Evolutionary conservation across 2,113 vertebrate genomes (phyloP).

Genomic region (Stigmatopora nigra): DNA sequence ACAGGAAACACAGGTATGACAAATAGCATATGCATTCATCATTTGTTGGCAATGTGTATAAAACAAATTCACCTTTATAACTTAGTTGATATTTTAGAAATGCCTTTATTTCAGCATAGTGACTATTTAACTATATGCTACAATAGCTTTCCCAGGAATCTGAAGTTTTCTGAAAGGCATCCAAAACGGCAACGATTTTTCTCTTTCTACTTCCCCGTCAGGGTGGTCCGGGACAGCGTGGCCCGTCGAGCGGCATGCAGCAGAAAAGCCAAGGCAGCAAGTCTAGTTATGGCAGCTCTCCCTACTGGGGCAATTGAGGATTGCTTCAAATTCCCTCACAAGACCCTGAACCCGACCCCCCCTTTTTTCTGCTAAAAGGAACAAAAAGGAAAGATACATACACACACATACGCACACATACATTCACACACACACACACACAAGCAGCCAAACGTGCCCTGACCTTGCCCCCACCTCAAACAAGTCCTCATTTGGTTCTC

Average conservation of each 20-base stretch:
- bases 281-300: slow-evolving; percentile 71
- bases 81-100: too few species aligned
- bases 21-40: too few species aligned
- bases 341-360: slow-evolving; percentile 27
- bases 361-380: slow-evolving; percentile 28
- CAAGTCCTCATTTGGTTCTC: slow-evolving; percentile 67
- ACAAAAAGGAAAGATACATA: slow-evolving; percentile 41
- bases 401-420: slow-evolving; percentile 57
- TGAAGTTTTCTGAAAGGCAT: too few species aligned
- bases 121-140: too few species aligned
- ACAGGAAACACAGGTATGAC: slow-evolving; percentile 70
- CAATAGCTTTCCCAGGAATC: too few species aligned
- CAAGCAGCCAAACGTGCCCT: slow-evolving; percentile 36
- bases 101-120: too few species aligned
- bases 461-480: slow-evolving; percentile 49
- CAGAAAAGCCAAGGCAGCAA: slow-evolving; percentile 74
- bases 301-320: slow-evolving; percentile 73
- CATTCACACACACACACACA: slow-evolving; percentile 44
- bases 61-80: too few species aligned
- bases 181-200: too few species aligned
- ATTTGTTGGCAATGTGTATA: too few species aligned
- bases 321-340: slow-evolving; percentile 15
- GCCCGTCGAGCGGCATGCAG: slow-evolving; percentile 71
- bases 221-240: slow-evolving; percentile 69
- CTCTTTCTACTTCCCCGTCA: slow-evolving; percentile 14